Evolutionary conservation across 2,888 invertebrate genomes (phyloP), one percentile per base, ranked within the genome.

Genomic region (Gandaritis pyraliata): DNA sequence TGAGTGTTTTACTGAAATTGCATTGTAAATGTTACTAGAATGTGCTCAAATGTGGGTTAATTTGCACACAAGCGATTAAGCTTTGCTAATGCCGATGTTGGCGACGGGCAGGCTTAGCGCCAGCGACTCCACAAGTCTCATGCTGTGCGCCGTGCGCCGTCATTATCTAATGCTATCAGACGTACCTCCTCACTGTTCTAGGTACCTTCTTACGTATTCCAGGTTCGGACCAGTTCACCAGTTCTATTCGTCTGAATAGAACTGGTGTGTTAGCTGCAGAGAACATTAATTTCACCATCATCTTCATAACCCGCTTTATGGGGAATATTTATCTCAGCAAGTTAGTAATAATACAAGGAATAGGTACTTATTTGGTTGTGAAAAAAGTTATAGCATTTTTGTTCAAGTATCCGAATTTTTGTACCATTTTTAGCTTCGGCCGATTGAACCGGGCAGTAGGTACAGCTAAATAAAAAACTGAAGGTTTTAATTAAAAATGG

Each of bases 401-500:
- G 23, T 23, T 23, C 6, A 23, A 23, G 3, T n/a, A n/a, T n/a
- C n/a, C n/a, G n/a, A n/a, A n/a, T n/a, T n/a, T n/a, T n/a, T n/a
- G n/a, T n/a, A n/a, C n/a, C n/a, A n/a, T 12, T 43, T 18, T 46
- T 23, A 10, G 18, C 12, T 18, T 16, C 18, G 16, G 43, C 36
- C 8, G 23, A 30, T 48, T 41, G 39, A 56, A 56, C 6, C 23
- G 23, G 1, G 5, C 23, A 23, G 6, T 23, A 23, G 23, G 2
- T 23, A 23, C 23, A 23, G 2, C 51, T 23, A 18, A 39, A 55
- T 16, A 39, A 51, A 56, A 60, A 55, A 54, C 59, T 10, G 29
- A 12, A 43, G 18, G 46, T 47, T 46, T 51, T 46, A 47, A 61
- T 47, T 56, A 30, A 15, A 47, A 56, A 7, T n/a, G n/a, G n/a